phyloP scores from a whole-genome alignment of 2,113 vertebrate genomes.

The Bombycilla garrulus region DNA sequence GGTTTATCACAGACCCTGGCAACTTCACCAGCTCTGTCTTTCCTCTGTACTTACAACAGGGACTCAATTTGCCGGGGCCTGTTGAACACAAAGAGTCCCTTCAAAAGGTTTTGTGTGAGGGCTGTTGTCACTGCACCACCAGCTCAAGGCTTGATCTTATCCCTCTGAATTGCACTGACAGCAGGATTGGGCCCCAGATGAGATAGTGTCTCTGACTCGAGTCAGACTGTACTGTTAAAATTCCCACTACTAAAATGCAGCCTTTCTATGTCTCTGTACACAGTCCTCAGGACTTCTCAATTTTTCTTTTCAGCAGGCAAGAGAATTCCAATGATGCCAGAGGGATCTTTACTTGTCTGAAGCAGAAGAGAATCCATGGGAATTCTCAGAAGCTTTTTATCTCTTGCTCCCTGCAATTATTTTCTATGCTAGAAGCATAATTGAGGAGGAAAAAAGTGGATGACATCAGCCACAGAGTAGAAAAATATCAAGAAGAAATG shows the following conservation, averaged over 20 bases:
- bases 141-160: slow-evolving; percentile 4
- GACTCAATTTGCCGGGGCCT: background rate
- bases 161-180: background rate
- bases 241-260: slow-evolving; percentile 40
- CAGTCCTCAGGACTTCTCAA: background rate
- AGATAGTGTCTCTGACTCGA: slow-evolving; percentile 46
- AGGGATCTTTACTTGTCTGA: slow-evolving; percentile 33
- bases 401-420: slow-evolving; percentile 46
- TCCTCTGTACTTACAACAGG: background rate
- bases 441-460: background rate
- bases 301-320: background rate
- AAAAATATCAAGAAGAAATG: slow-evolving; percentile 22
- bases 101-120: slow-evolving; percentile 24
- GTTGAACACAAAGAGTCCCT: slow-evolving; percentile 13
- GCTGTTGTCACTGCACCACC: slow-evolving; percentile 8
- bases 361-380: slow-evolving; percentile 32
- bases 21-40: background rate
- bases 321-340: slow-evolving; percentile 26
- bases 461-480: background rate
- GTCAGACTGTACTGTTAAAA: slow-evolving; percentile 3
- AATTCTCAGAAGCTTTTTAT: slow-evolving; percentile 42
- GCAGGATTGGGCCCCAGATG: slow-evolving; percentile 21
- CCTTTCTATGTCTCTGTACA: slow-evolving; percentile 8
- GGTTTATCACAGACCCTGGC: background rate
- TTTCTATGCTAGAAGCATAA: slow-evolving; percentile 25